Evolutionary conservation across 2,113 vertebrate species (phyloP).

Genomic region (Caloenas nicobarica): DNA sequence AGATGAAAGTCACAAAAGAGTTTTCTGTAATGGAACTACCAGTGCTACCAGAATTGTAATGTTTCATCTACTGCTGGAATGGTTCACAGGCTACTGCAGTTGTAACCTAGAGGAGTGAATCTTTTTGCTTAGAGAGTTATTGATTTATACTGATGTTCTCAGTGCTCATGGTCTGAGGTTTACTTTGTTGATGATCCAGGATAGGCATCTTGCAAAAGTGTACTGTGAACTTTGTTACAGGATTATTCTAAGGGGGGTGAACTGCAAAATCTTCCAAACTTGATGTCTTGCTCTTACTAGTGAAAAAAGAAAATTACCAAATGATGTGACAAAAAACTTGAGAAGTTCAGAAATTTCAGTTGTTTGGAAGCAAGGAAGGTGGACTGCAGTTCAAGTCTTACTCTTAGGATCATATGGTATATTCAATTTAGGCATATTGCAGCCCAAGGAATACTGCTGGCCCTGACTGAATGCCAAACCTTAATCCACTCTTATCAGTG

Average conservation of each 20-base stretch:
- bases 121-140: not conserved
- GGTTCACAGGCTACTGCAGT: not conserved
- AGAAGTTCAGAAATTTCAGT: not conserved
- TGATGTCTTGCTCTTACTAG: not conserved
- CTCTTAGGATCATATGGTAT: not conserved
- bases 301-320: not conserved
- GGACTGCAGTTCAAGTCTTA: not conserved
- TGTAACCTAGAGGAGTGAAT: not conserved
- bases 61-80: not conserved
- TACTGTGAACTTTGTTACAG: not conserved
- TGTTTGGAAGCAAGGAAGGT: not conserved
- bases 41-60: not conserved
- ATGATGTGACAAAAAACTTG: not conserved
- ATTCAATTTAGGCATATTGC: not conserved
- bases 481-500: not conserved
- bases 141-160: not conserved
- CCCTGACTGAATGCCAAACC: not conserved
- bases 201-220: not conserved
- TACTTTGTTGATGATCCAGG: not conserved
- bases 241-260: not conserved
- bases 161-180: not conserved
- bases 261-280: not conserved
- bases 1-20: not conserved
- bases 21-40: not conserved
- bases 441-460: not conserved